These are phyloP conservation scores for Pomatorhinus ruficollis DNA, from an alignment of 2,113 vertebrate species.

Conservation along the genomic window DNA sequence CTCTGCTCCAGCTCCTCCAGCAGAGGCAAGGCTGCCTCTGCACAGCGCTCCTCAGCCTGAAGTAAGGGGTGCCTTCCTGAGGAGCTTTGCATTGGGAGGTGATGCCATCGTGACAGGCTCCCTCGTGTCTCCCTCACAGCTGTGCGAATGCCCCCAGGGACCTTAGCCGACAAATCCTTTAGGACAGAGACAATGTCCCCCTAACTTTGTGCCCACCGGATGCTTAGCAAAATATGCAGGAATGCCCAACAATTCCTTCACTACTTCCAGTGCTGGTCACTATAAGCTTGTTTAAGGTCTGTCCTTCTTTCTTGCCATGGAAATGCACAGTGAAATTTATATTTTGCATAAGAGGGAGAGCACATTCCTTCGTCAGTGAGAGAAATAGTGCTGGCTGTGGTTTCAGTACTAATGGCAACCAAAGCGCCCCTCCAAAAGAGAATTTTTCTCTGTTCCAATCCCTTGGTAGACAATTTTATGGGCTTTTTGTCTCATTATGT, in stretches of 20 bases:
- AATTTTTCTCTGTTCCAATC: not conserved
- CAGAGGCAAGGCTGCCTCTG: not conserved
- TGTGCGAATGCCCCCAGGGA: not conserved
- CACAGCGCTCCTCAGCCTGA: not conserved
- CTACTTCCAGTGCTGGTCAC: not conserved
- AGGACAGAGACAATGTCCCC: not conserved
- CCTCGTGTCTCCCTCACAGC: not conserved
- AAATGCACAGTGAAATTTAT: not conserved
- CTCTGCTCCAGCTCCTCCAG: not conserved
- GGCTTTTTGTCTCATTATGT: not conserved
- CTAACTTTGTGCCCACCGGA: not conserved
- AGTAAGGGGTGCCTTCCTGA: not conserved
- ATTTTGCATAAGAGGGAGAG: fast-evolving
- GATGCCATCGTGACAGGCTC: not conserved
- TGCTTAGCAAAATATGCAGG: not conserved
- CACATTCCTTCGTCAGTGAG: not conserved
- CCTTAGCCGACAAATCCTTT: not conserved
- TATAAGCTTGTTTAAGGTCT: not conserved
- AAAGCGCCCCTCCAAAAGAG: not conserved
- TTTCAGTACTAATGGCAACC: not conserved
- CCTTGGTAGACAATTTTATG: not conserved
- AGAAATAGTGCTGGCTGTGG: not conserved
- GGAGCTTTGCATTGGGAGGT: not conserved
- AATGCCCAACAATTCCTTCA: not conserved
- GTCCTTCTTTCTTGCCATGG: not conserved